phyloP scores from a whole-genome alignment of 2,888 invertebrate genomes.

The Ceraclea dissimilis region DNA sequence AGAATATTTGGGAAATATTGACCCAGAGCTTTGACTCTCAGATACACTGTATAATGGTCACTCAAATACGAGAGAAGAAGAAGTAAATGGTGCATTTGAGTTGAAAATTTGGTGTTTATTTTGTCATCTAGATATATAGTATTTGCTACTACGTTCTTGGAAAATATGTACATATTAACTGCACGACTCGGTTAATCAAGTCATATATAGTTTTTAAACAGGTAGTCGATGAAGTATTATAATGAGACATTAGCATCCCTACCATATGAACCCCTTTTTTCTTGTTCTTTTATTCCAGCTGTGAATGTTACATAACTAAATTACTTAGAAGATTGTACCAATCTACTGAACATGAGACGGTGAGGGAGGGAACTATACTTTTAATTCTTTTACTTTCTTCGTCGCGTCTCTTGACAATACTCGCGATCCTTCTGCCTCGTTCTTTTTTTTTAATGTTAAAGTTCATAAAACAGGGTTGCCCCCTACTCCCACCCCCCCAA shows the following conservation, averaged over 20 bases:
- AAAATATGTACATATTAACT: no score
- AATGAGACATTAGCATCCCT: background rate
- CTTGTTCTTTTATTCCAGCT: slow-evolving; percentile 7
- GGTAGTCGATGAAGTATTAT: no score
- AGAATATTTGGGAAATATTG: no score
- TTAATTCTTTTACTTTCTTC: background rate
- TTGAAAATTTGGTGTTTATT: no score
- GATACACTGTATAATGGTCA: no score
- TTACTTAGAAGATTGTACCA: background rate
- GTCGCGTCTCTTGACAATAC: background rate
- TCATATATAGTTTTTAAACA: no score
- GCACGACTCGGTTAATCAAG: no score
- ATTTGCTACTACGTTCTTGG: no score
- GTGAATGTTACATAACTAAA: slow-evolving; percentile 8
- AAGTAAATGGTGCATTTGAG: no score
- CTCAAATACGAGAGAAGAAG: no score
- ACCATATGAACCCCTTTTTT: slow-evolving; percentile 14
- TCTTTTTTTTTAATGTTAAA: background rate
- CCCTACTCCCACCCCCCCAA: background rate
- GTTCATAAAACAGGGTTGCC: background rate
- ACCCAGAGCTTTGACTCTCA: no score
- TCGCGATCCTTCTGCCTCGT: background rate
- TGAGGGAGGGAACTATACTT: background rate
- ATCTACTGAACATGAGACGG: background rate
- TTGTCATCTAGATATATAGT: no score